Conservation (phyloP, 1,140 invertebrate species). For the Zaprionus nigranus region DNA sequence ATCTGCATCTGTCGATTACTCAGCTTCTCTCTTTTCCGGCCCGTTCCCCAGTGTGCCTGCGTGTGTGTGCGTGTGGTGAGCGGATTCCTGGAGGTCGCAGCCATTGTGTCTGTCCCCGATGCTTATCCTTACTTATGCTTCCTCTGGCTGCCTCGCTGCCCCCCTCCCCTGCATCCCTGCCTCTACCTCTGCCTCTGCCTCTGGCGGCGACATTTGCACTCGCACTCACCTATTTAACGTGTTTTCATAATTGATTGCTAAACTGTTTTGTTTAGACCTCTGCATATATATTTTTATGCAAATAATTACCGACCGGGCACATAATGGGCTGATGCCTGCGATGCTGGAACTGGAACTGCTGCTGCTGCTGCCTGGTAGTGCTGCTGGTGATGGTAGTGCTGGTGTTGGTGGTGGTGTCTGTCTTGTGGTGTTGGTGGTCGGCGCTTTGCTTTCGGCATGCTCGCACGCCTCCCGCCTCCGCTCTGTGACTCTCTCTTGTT, state of each 20-base stretch:
- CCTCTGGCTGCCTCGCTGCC: slow-evolving; percentile 9
- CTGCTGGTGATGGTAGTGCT: slow-evolving; percentile 16
- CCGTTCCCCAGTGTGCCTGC: slow-evolving; percentile 5
- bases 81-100: slow-evolving; percentile 42
- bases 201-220: slow-evolving; percentile 66
- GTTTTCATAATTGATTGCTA: slow-evolving; percentile 83
- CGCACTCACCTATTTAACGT: slow-evolving; percentile 80
- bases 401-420: slow-evolving; percentile 23
- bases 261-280: slow-evolving; percentile 82
- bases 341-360: slow-evolving; percentile 3
- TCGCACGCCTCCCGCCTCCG: slow-evolving; percentile 1
- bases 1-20: slow-evolving; percentile 70
- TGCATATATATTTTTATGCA: slow-evolving; percentile 83
- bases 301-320: slow-evolving; percentile 78
- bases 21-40: slow-evolving; percentile 41
- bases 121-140: slow-evolving; percentile 24
- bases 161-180: background rate
- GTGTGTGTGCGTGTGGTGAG: slow-evolving; percentile 19
- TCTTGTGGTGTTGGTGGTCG: slow-evolving; percentile 34
- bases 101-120: slow-evolving; percentile 26
- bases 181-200: slow-evolving; percentile 7
- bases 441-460: slow-evolving; percentile 34
- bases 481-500: slow-evolving; percentile 5
- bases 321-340: slow-evolving; percentile 59
- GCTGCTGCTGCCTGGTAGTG: slow-evolving; percentile 18